phyloP scores from a whole-genome alignment of 2,797 vertebrate species.

The Hypotaenidia okinawae region DNA sequence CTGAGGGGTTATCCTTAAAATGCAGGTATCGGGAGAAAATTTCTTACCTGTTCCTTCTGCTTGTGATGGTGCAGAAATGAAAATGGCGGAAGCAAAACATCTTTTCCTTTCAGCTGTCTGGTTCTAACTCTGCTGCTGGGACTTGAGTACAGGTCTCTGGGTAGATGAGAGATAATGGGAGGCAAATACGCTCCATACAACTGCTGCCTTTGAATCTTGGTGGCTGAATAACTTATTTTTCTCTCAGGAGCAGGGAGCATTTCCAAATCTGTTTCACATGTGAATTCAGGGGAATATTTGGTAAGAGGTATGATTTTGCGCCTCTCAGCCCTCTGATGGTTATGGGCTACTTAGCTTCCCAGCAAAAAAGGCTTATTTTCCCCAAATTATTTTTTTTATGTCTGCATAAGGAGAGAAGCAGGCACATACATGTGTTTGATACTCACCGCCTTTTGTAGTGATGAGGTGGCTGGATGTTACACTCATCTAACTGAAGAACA shows the following conservation, averaged over 20 bases:
- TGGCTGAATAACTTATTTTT: not conserved
- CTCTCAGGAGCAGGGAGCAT: not conserved
- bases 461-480: not conserved
- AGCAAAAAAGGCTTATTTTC: not conserved
- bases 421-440: not conserved
- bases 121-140: not conserved
- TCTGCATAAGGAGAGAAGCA: not conserved
- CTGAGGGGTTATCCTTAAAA: not conserved
- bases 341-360: not conserved
- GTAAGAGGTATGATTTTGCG: not conserved
- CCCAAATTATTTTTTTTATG: not conserved
- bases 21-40: not conserved
- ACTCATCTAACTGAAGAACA: not conserved
- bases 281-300: not conserved
- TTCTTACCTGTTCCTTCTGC: not conserved
- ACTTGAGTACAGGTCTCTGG: not conserved
- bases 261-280: not conserved
- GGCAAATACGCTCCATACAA: not conserved
- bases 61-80: not conserved
- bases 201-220: not conserved
- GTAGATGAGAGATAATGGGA: not conserved
- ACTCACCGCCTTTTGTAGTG: not conserved
- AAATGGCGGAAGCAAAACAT: not conserved
- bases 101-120: not conserved
- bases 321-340: not conserved